Evolutionary conservation across 2,797 vertebrate species (phyloP).

Genomic region (Esox lucius): DNA sequence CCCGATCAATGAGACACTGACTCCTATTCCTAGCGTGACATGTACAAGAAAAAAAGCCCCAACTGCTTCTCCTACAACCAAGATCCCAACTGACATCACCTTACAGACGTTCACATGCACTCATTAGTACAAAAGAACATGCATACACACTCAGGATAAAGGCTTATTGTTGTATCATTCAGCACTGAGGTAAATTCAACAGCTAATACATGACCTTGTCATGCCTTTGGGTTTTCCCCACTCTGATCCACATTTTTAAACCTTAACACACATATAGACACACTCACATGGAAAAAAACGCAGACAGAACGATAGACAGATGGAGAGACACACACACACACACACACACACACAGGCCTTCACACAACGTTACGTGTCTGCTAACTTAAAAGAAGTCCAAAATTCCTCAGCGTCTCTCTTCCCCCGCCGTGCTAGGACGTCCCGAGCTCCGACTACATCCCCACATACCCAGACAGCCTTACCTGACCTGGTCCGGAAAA

Average conservation of each 20-base stretch:
- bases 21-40: not conserved
- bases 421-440: not conserved
- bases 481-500: conserved; percentile 51
- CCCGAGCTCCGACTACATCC: not conserved
- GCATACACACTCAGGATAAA: not conserved
- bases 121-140: not conserved
- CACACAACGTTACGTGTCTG: not conserved
- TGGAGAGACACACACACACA: not conserved
- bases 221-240: not conserved
- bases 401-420: not conserved
- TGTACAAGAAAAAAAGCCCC: not conserved
- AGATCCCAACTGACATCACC: not conserved
- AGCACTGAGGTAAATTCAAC: not conserved
- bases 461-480: conserved; percentile 3
- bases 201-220: not conserved
- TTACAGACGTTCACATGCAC: not conserved
- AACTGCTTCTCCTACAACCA: not conserved
- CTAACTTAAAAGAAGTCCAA: not conserved
- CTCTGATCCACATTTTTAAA: not conserved
- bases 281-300: not conserved
- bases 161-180: not conserved
- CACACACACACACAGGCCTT: not conserved
- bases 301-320: not conserved
- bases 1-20: not conserved
- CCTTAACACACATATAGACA: not conserved